These are phyloP conservation scores for Vanacampus margaritifer DNA, from an alignment of 2,113 vertebrate species.

Conservation along the genomic window DNA sequence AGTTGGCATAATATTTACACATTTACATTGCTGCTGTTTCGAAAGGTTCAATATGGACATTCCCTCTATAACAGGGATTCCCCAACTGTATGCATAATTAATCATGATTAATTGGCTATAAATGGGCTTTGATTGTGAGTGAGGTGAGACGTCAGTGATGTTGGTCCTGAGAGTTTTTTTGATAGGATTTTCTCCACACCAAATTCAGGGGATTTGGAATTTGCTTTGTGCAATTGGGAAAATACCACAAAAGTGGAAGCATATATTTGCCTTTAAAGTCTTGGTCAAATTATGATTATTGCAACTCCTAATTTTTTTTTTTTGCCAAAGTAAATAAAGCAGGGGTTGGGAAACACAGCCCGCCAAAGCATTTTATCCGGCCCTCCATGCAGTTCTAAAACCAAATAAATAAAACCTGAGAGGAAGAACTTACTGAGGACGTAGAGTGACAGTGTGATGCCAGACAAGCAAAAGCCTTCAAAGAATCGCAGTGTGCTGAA, in stretches of 20 bases:
- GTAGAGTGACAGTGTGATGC: constrained; percentile 88
- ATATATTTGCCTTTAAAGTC: not conserved
- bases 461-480: constrained; percentile 95
- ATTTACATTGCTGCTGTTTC: not conserved
- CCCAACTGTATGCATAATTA: not conserved
- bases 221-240: not conserved
- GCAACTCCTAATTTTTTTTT: not conserved
- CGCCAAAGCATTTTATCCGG: not conserved
- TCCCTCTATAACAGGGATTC: not conserved
- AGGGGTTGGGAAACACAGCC: not conserved
- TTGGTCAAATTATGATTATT: not conserved
- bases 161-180: too few relatives aligned
- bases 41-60: not conserved
- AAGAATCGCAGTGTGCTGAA: constrained; percentile 98
- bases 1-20: not conserved
- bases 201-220: not conserved
- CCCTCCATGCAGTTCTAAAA: not conserved
- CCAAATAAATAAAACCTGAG: not conserved
- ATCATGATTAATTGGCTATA: not conserved
- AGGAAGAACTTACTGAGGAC: constrained; percentile 83
- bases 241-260: not conserved
- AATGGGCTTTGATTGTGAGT: not conserved
- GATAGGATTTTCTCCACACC: too few relatives aligned
- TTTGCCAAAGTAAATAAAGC: too few relatives aligned
- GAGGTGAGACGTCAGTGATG: too few relatives aligned